Evolutionary conservation across 2,888 invertebrate species (phyloP), one percentile per base, ranked within the genome.

Genomic region (Herminia tarsipennalis): DNA sequence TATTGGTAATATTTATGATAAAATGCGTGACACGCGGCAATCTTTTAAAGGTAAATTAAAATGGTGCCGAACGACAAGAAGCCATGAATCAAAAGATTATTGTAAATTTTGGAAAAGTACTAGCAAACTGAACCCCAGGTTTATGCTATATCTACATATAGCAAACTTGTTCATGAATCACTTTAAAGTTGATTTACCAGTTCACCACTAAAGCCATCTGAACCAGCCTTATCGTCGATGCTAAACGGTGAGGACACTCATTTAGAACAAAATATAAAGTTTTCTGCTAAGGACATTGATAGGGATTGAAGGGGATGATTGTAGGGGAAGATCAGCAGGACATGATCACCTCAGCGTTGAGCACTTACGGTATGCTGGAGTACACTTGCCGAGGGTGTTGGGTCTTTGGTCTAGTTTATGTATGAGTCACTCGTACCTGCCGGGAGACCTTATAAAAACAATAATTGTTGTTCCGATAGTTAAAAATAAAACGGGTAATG

Each of bases 31-130:
- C n/a, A 30, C 30, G 17, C 30, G 30, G 9, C 9, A 10, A 9
- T 9, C 4, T 18, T 30, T 30, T 30, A 30, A 30, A 18, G 5
- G 5, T 9, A 30, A 30, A 30, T 30, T 30, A 10, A 30, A 30
- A 30, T 30, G 30, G 30, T 34, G 28, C 14, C 46, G 40, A 18
- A 13, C 42, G 20, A 20, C 38, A 10, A 8, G 29, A 29, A 10
- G 29, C 14, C 42, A 42, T 9, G 16, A 35, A 8, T 21, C 30
- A 6, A 35, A 42, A 21, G 8, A 38, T 0, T 48, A 42, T 42
- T 13, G 18, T 22, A 42, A 34, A 34, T 48, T 48, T 22, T 48
- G 48, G 43, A 49, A 49, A 22, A 8, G 8, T 17, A 49, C 38
- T 3, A 43, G 32, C 13, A 43, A 30, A 9, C 14, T 49, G 8